phyloP scores from a whole-genome alignment of 2,113 vertebrate species.

The Gymnobelideus leadbeateri region DNA sequence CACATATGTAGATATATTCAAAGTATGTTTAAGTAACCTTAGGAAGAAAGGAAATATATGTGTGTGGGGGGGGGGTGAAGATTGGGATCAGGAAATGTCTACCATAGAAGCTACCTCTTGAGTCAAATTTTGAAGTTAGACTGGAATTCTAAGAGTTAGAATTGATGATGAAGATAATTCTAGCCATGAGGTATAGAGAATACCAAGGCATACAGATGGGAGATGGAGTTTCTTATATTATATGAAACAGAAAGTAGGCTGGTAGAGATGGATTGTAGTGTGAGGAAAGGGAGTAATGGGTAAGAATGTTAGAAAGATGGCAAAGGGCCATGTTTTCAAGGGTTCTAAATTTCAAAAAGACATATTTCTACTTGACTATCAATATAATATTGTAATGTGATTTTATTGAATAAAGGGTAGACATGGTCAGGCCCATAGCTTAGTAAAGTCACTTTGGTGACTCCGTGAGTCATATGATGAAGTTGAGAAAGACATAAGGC shows the following conservation, averaged over 20 bases:
- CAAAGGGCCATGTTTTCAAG: not conserved
- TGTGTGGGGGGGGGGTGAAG: too few species aligned
- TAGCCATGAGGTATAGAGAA: not conserved
- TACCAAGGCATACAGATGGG: not conserved
- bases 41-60: too few species aligned
- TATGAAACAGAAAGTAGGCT: not conserved
- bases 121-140: not conserved
- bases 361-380: too few species aligned
- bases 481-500: not conserved
- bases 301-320: not conserved
- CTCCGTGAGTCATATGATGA: not conserved
- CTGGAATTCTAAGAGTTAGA: not conserved
- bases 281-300: not conserved
- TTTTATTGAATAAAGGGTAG: not conserved
- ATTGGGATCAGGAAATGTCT: too few species aligned
- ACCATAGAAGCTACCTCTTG: not conserved
- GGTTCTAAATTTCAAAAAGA: not conserved
- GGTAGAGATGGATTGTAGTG: not conserved
- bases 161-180: not conserved
- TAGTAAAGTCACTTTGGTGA: not conserved
- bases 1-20: too few species aligned
- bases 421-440: not conserved
- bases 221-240: not conserved
- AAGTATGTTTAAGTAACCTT: too few species aligned
- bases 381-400: not conserved